Conservation (phyloP, 2,888 invertebrate species). For the Monochamus alternatus region DNA sequence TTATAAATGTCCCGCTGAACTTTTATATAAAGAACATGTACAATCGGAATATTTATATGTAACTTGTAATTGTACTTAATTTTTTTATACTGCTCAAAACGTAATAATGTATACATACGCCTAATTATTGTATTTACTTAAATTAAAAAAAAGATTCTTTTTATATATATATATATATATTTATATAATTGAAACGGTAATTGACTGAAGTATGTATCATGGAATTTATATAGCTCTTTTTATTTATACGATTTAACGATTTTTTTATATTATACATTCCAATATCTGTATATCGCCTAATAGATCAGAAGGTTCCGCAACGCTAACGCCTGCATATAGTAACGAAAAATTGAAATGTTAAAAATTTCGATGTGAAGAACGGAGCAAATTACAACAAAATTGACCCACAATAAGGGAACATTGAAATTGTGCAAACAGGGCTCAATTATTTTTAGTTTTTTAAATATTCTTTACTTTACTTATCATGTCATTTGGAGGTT, state of each 20-base stretch:
- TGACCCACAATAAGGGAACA: too few species aligned
- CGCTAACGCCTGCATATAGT: conserved; percentile 1
- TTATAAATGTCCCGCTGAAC: conserved; percentile 42
- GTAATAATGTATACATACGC: conserved; percentile 59
- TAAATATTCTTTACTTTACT: too few species aligned
- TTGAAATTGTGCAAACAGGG: too few species aligned
- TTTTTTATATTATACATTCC: conserved; percentile 49
- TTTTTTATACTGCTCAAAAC: conserved; percentile 66
- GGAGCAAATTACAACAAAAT: too few species aligned
- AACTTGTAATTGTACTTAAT: conserved; percentile 56
- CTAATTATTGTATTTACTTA: conserved; percentile 54
- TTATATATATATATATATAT: conserved; percentile 48
- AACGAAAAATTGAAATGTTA: too few species aligned
- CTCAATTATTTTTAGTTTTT: too few species aligned
- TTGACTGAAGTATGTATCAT: conserved; percentile 52
- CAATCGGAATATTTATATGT: conserved; percentile 49
- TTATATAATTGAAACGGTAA: conserved; percentile 42
- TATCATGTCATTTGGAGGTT: too few species aligned
- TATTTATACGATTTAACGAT: conserved; percentile 40
- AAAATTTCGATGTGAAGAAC: too few species aligned
- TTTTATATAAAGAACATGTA: conserved; percentile 43
- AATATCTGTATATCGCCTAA: conserved; percentile 50
- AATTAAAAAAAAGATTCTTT: conserved; percentile 37
- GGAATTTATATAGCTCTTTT: conserved; percentile 47
- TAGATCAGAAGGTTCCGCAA: background rate